Percentiles rank a stretch among this genome's conserved stretches.
Conservation (phyloP, 2,113 vertebrate genomes). For the Cyprinus carpio region DNA sequence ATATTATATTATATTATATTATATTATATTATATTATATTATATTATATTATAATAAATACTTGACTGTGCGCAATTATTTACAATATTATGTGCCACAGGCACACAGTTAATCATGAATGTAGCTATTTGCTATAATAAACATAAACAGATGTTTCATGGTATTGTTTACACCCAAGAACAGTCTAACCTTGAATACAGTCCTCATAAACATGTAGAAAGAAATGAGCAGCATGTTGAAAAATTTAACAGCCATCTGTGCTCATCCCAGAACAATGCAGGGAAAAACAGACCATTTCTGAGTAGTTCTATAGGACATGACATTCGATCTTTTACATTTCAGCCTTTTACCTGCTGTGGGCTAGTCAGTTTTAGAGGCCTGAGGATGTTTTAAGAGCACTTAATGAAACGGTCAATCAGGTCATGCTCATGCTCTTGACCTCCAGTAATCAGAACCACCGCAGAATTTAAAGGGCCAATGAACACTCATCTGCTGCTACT, state of each 20-base stretch:
- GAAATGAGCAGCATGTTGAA: neutral
- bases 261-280: neutral
- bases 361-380: neutral
- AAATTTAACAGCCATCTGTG: conserved; percentile 18
- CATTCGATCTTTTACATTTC: neutral
- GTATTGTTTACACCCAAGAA: conserved; percentile 17
- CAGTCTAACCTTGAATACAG: conserved; percentile 2
- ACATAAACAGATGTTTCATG: neutral
- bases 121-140: conserved; percentile 8
- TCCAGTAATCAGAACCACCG: conserved; percentile 8
- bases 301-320: neutral
- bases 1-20: conserved; percentile 1
- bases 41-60: neutral
- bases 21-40: neutral
- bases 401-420: conserved; percentile 16
- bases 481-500: neutral
- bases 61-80: neutral
- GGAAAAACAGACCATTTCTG: neutral
- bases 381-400: neutral
- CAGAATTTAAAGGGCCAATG: neutral
- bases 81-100: neutral
- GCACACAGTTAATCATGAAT: neutral
- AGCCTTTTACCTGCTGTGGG: neutral
- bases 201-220: conserved; percentile 5
- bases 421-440: conserved; percentile 12